These are phyloP conservation scores for Brachyopa scutellaris DNA, from an alignment of 2,888 invertebrate genomes.

Conservation along the genomic window DNA sequence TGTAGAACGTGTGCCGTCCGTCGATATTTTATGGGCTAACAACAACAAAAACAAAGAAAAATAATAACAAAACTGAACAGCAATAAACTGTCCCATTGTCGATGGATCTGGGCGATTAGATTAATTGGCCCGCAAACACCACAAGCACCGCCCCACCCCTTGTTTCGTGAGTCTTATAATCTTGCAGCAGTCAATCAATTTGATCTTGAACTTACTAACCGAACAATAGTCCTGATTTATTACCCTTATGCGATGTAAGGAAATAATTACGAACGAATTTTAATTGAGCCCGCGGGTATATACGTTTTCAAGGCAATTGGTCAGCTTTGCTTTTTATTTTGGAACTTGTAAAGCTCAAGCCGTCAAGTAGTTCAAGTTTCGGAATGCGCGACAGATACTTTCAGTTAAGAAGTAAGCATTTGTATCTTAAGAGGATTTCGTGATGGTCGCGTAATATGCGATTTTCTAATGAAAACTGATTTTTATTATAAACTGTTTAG, in stretches of 20 bases:
- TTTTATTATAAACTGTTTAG: not conserved
- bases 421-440: slow-evolving; percentile 26
- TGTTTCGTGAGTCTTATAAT: not conserved
- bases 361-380: not conserved
- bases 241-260: slow-evolving; percentile 22
- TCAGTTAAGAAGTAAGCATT: not conserved
- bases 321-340: not conserved
- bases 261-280: slow-evolving; percentile 32
- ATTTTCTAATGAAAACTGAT: slow-evolving; percentile 17
- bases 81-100: slow-evolving; percentile 25
- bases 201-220: slow-evolving; percentile 51
- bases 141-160: not conserved
- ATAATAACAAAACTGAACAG: slow-evolving; percentile 1
- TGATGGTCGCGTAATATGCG: not conserved
- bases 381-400: slow-evolving; percentile 10
- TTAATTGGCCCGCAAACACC: slow-evolving; percentile 33
- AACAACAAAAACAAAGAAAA: not conserved
- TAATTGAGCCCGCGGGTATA: slow-evolving; percentile 6
- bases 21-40: not conserved
- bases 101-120: slow-evolving; percentile 18
- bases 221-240: slow-evolving; percentile 60
- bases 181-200: slow-evolving; percentile 29
- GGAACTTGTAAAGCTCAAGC: not conserved
- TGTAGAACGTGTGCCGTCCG: slow-evolving; percentile 25
- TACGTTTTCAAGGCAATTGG: slow-evolving; percentile 31